phyloP scores from a whole-genome alignment of 1,140 invertebrate species.

The Drepana arcuata region DNA sequence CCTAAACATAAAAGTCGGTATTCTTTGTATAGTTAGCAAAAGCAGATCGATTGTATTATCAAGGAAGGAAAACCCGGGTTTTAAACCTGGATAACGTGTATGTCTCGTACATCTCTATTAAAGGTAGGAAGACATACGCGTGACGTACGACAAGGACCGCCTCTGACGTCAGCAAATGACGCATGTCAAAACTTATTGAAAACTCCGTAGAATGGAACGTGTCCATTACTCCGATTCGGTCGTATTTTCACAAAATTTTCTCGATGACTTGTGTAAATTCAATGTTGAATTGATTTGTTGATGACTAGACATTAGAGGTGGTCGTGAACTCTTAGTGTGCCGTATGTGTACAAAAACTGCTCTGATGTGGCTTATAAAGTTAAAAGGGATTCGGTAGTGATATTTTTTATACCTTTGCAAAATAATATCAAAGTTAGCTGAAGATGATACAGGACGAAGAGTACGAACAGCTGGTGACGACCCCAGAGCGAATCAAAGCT shows the following conservation, averaged over 20 bases:
- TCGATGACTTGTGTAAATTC: slow-evolving; percentile 64
- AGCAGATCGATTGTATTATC: no score
- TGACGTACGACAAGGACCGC: no score
- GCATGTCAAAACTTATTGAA: slow-evolving; percentile 17
- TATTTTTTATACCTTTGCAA: slow-evolving; percentile 9
- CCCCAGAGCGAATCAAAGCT: slow-evolving; percentile 36
- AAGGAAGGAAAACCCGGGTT: no score
- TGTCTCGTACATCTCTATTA: no score
- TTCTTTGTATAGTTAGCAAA: no score
- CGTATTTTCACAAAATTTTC: slow-evolving; percentile 14
- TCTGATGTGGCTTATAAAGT: slow-evolving; percentile 23
- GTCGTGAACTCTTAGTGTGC: slow-evolving; percentile 23
- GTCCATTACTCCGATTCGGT: slow-evolving; percentile 9
- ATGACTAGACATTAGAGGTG: slow-evolving; percentile 20
- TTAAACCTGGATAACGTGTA: no score
- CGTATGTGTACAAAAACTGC: slow-evolving; percentile 4
- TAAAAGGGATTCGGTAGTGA: slow-evolving; percentile 17
- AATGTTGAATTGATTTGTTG: slow-evolving; percentile 42
- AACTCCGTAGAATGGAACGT: slow-evolving; percentile 46
- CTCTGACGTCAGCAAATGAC: no score
- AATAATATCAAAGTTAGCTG: slow-evolving; percentile 16
- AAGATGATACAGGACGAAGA: slow-evolving; percentile 60
- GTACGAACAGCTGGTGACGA: slow-evolving; percentile 33
- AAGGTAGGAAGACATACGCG: no score
- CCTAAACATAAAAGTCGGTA: no score